A percentile compares a stretch with the other conserved stretches of the same genome.
These are phyloP conservation scores for Lithobates pipiens DNA, from an alignment of 2,797 vertebrate species.

Conservation along the genomic window DNA sequence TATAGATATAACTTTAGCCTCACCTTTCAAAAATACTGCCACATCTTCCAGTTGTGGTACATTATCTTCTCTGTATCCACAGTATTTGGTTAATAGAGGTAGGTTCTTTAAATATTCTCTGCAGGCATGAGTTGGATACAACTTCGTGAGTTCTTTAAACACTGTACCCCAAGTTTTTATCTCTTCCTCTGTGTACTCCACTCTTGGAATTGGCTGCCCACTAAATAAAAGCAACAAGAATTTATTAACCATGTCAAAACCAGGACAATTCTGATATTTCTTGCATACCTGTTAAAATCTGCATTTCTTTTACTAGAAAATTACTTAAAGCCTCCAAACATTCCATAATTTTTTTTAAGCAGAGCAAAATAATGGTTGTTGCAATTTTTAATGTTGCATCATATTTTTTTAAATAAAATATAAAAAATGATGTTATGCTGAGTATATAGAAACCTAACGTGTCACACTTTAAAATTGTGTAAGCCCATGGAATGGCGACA, in stretches of 20 bases:
- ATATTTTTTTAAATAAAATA: too few species aligned
- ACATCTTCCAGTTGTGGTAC: slow-evolving; percentile 96
- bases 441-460: too few species aligned
- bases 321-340: too few species aligned
- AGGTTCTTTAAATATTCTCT: slow-evolving; percentile 93
- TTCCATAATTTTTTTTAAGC: too few species aligned
- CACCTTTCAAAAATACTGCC: slow-evolving; percentile 90
- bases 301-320: too few species aligned
- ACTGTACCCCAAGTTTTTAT: slow-evolving; percentile 92
- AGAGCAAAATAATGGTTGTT: too few species aligned
- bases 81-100: slow-evolving; percentile 89
- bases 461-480: too few species aligned
- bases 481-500: too few species aligned
- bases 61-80: slow-evolving; percentile 93
- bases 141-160: slow-evolving; percentile 90
- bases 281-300: too few species aligned
- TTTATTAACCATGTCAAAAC: background rate
- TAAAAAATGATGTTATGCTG: too few species aligned
- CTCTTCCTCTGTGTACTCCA: slow-evolving; percentile 91
- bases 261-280: too few species aligned
- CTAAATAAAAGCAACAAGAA: slow-evolving; percentile 69
- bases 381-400: too few species aligned
- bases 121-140: slow-evolving; percentile 96
- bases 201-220: slow-evolving; percentile 90
- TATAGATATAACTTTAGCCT: background rate